These are phyloP conservation scores for Yponomeuta malinellus DNA, from an alignment of 2,888 invertebrate genomes.

Conservation along the genomic window DNA sequence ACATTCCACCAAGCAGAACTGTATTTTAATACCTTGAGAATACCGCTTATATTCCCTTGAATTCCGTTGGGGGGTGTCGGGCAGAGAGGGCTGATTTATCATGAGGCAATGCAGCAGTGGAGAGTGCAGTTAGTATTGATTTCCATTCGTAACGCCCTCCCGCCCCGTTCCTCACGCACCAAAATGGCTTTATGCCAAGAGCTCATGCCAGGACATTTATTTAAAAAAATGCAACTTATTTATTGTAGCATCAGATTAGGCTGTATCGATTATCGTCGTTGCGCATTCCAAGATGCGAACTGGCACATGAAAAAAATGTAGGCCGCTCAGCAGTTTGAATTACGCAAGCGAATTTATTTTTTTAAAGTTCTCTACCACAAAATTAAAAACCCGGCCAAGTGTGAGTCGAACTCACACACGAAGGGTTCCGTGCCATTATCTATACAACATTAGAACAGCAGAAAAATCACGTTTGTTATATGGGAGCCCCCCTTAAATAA, in stretches of 20 bases:
- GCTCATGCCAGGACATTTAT: constrained; percentile 28
- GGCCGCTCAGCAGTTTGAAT: background rate
- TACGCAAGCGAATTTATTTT: background rate
- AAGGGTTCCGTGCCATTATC: no score
- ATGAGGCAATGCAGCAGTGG: constrained; percentile 70
- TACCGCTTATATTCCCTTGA: background rate
- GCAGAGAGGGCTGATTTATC: constrained; percentile 69
- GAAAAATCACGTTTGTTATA: no score
- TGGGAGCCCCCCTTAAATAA: no score
- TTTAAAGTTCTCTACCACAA: background rate
- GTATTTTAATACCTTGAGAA: background rate
- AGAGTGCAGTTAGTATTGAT: constrained; percentile 76
- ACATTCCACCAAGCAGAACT: background rate
- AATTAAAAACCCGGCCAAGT: no score
- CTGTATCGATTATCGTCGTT: background rate
- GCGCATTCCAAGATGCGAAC: no score
- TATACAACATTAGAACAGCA: no score
- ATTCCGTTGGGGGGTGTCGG: constrained; percentile 28
- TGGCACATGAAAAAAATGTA: background rate
- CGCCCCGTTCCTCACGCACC: constrained; percentile 58
- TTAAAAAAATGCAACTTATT: constrained; percentile 7
- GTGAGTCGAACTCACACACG: no score
- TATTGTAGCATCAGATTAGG: background rate
- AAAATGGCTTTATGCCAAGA: constrained; percentile 66
- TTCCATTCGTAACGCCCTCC: constrained; percentile 60